Evolutionary conservation across 2,113 vertebrate species (phyloP).

Genomic region (Macrotus californicus): DNA sequence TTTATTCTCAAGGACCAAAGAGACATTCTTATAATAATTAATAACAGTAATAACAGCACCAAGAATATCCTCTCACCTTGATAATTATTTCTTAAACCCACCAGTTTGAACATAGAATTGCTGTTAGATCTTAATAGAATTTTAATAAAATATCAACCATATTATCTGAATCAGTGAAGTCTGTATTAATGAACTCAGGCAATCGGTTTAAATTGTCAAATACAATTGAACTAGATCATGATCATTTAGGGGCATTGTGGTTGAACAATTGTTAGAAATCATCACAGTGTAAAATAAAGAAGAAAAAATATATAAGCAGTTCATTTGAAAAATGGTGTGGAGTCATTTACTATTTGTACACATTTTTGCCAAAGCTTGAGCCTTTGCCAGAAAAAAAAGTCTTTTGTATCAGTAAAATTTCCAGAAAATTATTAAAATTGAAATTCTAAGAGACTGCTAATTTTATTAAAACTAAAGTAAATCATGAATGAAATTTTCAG

Average conservation of each 20-base stretch:
- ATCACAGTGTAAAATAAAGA: not conserved
- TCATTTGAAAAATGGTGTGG: not conserved
- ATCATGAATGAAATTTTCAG: not conserved
- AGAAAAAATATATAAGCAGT: not conserved
- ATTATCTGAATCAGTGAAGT: not conserved
- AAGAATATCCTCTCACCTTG: not conserved
- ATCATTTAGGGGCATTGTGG: accelerated
- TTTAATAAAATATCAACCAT: not conserved
- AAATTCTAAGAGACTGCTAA: not conserved
- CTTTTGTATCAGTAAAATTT: not conserved
- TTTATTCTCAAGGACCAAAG: not conserved
- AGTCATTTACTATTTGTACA: not conserved
- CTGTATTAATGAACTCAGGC: not conserved
- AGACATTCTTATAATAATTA: not conserved
- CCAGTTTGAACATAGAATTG: not conserved
- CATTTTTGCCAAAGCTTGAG: not conserved
- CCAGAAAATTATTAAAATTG: not conserved
- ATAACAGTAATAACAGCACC: not conserved
- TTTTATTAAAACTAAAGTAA: not conserved
- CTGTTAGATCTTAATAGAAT: not conserved
- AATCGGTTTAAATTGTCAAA: not conserved
- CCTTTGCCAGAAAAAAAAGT: not conserved
- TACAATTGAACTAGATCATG: not conserved
- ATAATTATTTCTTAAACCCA: not conserved
- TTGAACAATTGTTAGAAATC: not conserved